Base-by-base conservation (phyloP, 2,797 vertebrate genomes). In the Sebastes minor region DNA sequence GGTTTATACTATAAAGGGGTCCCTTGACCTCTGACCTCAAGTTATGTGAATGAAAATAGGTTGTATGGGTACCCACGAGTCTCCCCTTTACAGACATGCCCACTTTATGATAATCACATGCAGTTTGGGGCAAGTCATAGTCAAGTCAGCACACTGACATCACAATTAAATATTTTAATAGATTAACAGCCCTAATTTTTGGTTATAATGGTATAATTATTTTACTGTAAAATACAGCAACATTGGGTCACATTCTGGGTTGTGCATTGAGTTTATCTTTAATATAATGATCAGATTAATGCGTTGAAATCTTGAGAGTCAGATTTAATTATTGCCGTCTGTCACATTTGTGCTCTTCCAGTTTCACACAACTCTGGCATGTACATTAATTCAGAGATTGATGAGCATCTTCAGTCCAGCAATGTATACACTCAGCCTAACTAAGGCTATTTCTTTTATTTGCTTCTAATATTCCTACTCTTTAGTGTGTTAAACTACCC, bases 191-290 rank as follows among this genome's bases (percentile, higher is more conserved):
- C 42, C 42, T 8, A 18, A 46, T 46, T 14, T 30, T 32, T 5
- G 2, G 14, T 35, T 42, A 0, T 23, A 9, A 42, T 12, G 1
- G 3, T 25, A 13, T 3, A 8, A 23, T n/a, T 0, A 32, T 55
- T 30, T 68, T 55, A 46, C 10, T 18, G 22, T 10, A 49, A 25
- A 33, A 5, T 33, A 10, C 27, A 46, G 25, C 14, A 30, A 23
- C 25, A 30, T 28, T 8, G 6, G 20, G 35, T 49, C 14, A 67
- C 35, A 8, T 38, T 64, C 35, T 42, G 18, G 63, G 20, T 28
- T 56, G 25, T 33, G 49, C 8, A 18, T 22, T 38, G 11, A 35
- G 2, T 1, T 35, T 22, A 25, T 68, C 3, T 76, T 38, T 4
- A 69, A 61, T 28, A 22, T 12, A 53, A 52, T 25, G 2, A 64